Evolutionary conservation across 1,140 invertebrate species (phyloP).

Genomic region (Episyrphus balteatus): DNA sequence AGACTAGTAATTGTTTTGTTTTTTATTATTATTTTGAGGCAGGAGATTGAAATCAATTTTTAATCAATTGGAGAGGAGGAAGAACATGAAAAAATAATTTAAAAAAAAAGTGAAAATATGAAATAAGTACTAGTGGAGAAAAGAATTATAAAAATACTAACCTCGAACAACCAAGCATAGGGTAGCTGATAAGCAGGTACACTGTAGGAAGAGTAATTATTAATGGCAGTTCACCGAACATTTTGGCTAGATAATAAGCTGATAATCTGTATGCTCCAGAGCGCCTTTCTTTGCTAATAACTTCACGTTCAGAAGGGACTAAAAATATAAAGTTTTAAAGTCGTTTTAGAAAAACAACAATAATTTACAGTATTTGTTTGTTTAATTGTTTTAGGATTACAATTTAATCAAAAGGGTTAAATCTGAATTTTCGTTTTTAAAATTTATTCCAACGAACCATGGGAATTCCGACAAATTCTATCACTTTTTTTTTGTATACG

Average conservation of each 20-base stretch:
- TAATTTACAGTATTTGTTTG: too few species aligned
- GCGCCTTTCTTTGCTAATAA: conserved; percentile 71
- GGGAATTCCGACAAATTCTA: too few species aligned
- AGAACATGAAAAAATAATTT: not conserved
- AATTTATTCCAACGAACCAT: too few species aligned
- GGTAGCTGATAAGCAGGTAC: conserved; percentile 70
- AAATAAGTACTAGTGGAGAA: not conserved
- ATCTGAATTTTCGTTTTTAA: too few species aligned
- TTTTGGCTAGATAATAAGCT: conserved; percentile 77
- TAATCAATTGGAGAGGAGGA: not conserved
- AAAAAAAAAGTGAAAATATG: too few species aligned
- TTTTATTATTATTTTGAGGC: not conserved
- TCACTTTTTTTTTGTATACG: too few species aligned
- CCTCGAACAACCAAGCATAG: conserved; percentile 51
- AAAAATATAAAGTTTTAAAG: not conserved
- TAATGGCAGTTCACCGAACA: conserved; percentile 70
- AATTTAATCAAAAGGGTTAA: too few species aligned
- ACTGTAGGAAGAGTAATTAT: conserved; percentile 66
- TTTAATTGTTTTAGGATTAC: too few species aligned
- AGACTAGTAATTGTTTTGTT: conserved; percentile 30
- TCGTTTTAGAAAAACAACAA: too few species aligned
- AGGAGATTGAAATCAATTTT: not conserved
- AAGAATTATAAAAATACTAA: conserved; percentile 8
- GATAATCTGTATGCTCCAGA: conserved; percentile 74
- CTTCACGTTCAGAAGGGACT: conserved; percentile 74